Evolutionary conservation across 2,113 vertebrate species (phyloP).

Genomic region (Elephas maximus): DNA sequence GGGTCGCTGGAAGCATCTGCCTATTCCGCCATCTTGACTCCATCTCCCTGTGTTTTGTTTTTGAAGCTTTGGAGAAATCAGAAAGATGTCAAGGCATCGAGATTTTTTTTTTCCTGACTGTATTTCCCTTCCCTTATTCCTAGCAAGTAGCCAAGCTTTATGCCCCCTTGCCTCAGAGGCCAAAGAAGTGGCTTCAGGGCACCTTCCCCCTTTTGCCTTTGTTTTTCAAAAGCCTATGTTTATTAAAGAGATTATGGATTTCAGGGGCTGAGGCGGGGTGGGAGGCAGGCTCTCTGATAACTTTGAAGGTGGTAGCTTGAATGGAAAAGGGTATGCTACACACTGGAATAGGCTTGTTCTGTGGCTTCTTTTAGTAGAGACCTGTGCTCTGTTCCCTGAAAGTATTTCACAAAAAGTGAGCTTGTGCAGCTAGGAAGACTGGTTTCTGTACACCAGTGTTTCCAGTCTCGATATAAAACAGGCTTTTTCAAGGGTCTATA

Average conservation of each 20-base stretch:
- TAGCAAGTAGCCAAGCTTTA: neutral
- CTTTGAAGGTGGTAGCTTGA: neutral
- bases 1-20: no score
- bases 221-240: neutral
- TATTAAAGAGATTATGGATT: neutral
- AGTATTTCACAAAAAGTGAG: neutral
- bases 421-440: neutral
- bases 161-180: neutral
- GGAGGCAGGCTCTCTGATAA: neutral
- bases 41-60: neutral
- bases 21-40: no score
- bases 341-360: neutral
- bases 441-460: neutral
- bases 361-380: neutral
- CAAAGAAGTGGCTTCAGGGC: constrained; percentile 5
- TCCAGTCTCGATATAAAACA: neutral
- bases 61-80: neutral
- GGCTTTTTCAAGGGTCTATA: neutral
- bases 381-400: neutral
- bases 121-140: neutral
- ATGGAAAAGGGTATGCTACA: neutral
- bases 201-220: neutral
- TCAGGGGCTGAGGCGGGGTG: neutral
- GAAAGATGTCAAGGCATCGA: neutral
- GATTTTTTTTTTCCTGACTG: neutral